phyloP scores from a whole-genome alignment of 2,113 vertebrate species.

The Hyla sarda region DNA sequence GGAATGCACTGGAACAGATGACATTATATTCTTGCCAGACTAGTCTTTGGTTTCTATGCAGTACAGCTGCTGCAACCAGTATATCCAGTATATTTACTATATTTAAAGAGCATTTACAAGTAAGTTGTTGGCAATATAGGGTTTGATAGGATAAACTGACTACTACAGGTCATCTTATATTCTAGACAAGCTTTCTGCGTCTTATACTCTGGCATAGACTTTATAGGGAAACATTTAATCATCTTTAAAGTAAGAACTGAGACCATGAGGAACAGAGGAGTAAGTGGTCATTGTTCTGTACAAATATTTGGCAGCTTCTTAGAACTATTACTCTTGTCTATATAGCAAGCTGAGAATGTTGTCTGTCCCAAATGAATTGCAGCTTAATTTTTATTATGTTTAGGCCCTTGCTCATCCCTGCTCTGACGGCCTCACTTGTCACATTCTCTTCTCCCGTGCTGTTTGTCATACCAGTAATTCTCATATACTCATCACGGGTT shows the following conservation, averaged over 20 bases:
- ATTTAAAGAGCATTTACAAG: too few relatives aligned
- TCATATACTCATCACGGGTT: constrained; percentile 34
- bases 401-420: constrained; percentile 24
- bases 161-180: not conserved
- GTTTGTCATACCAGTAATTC: constrained; percentile 36
- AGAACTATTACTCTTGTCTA: constrained; percentile 27
- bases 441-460: constrained; percentile 15
- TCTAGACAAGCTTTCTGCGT: not conserved
- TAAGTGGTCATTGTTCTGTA: constrained; percentile 5
- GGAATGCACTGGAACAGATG: too few relatives aligned
- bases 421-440: constrained; percentile 28
- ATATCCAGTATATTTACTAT: too few relatives aligned
- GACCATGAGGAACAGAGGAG: not conserved
- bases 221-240: not conserved
- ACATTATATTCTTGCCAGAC: too few relatives aligned
- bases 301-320: not conserved
- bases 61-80: too few relatives aligned
- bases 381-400: constrained; percentile 28
- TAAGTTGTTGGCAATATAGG: too few relatives aligned
- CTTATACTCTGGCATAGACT: not conserved
- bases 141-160: not conserved
- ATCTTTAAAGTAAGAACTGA: not conserved
- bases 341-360: constrained; percentile 17
- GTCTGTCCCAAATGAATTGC: constrained; percentile 41
- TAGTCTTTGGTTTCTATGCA: too few relatives aligned